Conservation (phyloP, 1,140 invertebrate genomes). For the Procambarus clarkii region DNA sequence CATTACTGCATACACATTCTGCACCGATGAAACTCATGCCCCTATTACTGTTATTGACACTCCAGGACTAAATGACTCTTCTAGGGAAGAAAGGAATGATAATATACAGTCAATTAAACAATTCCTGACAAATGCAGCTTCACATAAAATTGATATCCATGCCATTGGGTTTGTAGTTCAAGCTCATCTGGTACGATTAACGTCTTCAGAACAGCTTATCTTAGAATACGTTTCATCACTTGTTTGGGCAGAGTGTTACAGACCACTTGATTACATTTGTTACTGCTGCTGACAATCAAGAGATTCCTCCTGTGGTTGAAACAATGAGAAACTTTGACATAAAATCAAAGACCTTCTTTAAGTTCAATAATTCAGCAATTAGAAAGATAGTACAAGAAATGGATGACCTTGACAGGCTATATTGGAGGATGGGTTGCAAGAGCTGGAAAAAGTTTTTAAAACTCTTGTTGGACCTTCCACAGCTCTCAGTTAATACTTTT, state of each 20-base stretch:
- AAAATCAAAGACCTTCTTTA: not conserved
- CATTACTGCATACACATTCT: slow-evolving; percentile 50
- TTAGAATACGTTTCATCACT: slow-evolving; percentile 33
- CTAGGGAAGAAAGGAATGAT: slow-evolving; percentile 16
- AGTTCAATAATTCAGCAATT: slow-evolving; percentile 49
- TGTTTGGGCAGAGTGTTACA: slow-evolving; percentile 27
- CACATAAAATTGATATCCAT: slow-evolving; percentile 38
- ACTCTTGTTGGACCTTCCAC: not conserved
- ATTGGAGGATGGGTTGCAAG: slow-evolving; percentile 38
- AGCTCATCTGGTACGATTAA: slow-evolving; percentile 41
- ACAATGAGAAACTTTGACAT: slow-evolving; percentile 36
- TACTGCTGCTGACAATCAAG: slow-evolving; percentile 44
- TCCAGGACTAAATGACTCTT: slow-evolving; percentile 46
- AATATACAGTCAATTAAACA: slow-evolving; percentile 42
- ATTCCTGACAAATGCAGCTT: slow-evolving; percentile 35
- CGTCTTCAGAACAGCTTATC: slow-evolving; percentile 47
- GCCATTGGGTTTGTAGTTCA: slow-evolving; percentile 47
- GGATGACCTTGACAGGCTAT: slow-evolving; percentile 39
- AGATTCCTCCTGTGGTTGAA: slow-evolving; percentile 44
- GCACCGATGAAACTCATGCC: not conserved
- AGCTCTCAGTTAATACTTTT: slow-evolving; percentile 17
- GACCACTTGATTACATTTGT: slow-evolving; percentile 39
- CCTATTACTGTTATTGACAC: slow-evolving; percentile 53
- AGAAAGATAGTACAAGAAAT: not conserved
- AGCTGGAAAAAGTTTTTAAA: slow-evolving; percentile 45